Evolutionary conservation across 2,888 invertebrate genomes (phyloP).

Genomic region (Pseudanteris insignis): DNA sequence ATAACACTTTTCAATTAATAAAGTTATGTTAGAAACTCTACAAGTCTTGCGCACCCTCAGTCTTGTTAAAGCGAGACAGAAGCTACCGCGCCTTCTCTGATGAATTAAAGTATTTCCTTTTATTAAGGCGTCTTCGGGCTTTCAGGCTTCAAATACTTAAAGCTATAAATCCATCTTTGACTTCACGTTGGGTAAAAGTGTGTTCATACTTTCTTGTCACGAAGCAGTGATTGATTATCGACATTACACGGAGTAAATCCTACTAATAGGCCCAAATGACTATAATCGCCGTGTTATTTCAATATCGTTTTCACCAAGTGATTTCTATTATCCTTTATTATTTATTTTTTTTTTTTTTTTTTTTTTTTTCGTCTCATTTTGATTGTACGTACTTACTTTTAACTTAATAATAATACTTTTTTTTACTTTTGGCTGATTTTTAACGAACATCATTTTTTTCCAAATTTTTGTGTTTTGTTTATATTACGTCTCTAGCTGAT

Average conservation of each 20-base stretch:
- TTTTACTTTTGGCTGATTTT: no score
- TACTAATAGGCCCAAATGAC: conserved; percentile 36
- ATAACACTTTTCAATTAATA: conserved; percentile 64
- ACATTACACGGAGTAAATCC: conserved; percentile 30
- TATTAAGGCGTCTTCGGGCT: conserved; percentile 35
- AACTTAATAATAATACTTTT: no score
- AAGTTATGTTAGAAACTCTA: conserved; percentile 63
- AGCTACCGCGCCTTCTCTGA: conserved; percentile 53
- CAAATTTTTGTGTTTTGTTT: no score
- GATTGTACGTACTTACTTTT: no score
- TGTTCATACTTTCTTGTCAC: conserved; percentile 41
- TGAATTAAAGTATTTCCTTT: conserved; percentile 56
- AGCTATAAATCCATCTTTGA: conserved; percentile 47
- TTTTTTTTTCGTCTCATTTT: no score
- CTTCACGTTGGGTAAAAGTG: conserved; percentile 37
- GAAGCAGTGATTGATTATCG: conserved; percentile 41
- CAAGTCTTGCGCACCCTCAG: conserved; percentile 53
- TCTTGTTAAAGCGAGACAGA: conserved; percentile 41
- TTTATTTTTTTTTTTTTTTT: no score
- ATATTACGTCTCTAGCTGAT: no score
- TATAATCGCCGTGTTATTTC: conserved; percentile 28
- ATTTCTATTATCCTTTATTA: not conserved
- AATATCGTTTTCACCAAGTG: conserved; percentile 7
- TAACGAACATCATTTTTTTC: no score
- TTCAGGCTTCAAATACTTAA: conserved; percentile 39